Evolutionary conservation across 2,888 invertebrate genomes (phyloP).

Genomic region (Caradrina kadenii): DNA sequence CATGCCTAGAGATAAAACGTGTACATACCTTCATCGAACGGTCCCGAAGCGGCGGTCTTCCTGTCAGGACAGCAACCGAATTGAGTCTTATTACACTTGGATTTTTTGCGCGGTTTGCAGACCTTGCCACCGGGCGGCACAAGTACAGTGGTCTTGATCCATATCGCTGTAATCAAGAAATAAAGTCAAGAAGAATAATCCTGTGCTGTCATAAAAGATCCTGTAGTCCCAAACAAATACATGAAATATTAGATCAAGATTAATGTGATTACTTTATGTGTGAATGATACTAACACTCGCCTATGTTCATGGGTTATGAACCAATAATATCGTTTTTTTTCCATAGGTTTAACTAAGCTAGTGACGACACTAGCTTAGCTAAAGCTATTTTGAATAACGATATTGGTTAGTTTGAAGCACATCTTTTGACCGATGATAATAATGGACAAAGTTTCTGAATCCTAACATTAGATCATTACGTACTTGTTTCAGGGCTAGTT

Average conservation of each 20-base stretch:
- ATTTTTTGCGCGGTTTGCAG: constrained; percentile 87
- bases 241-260: too few relatives aligned
- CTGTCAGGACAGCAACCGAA: constrained; percentile 97
- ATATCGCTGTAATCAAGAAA: constrained; percentile 76
- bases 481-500: constrained; percentile 44
- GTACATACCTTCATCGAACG: constrained; percentile 93
- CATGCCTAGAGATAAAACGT: neutral
- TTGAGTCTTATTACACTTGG: constrained; percentile 91
- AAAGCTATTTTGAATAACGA: too few relatives aligned
- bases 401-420: too few relatives aligned
- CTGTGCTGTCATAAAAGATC: too few relatives aligned
- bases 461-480: constrained; percentile 9
- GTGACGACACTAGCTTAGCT: too few relatives aligned
- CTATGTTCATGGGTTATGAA: too few relatives aligned
- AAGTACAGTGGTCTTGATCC: constrained; percentile 86
- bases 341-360: too few relatives aligned
- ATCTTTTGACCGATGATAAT: neutral
- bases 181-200: neutral
- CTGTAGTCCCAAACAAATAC: too few relatives aligned
- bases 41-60: constrained; percentile 94
- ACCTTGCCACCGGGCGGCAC: constrained; percentile 3
- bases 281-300: too few relatives aligned
- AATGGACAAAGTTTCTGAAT: neutral
- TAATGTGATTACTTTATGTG: too few relatives aligned
- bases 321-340: too few relatives aligned